A percentile compares a stretch with the other conserved stretches of the same genome.
Evolutionary conservation across 2,113 vertebrate genomes (phyloP).

Genomic region (Hucho hucho): DNA sequence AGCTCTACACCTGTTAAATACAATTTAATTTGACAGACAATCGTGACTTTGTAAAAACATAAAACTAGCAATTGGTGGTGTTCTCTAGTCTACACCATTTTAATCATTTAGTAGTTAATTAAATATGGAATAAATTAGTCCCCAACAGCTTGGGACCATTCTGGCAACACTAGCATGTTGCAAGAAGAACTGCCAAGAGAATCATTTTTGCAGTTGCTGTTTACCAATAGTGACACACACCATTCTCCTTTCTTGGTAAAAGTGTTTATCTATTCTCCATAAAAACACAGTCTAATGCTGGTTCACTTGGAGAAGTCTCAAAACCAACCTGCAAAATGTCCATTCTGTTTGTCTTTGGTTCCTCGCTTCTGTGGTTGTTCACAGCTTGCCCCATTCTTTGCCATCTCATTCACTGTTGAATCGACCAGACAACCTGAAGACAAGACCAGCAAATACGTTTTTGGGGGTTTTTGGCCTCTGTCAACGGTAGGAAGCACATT

Average conservation of each 20-base stretch:
- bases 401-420: slow-evolving; percentile 82
- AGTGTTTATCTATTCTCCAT: not conserved
- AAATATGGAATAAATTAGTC: no score
- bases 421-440: slow-evolving; percentile 35
- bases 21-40: no score
- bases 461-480: not conserved
- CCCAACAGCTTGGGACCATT: no score
- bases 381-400: slow-evolving; percentile 90
- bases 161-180: no score
- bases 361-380: slow-evolving; percentile 84
- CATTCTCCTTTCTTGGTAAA: not conserved
- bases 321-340: slow-evolving; percentile 84
- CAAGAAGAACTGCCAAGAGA: not conserved
- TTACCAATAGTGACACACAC: not conserved
- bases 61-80: not conserved
- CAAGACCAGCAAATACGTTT: not conserved
- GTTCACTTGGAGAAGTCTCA: not conserved
- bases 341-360: slow-evolving; percentile 88
- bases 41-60: not conserved
- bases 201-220: not conserved
- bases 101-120: no score
- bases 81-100: no score
- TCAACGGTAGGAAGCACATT: no score
- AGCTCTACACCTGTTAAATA: no score
- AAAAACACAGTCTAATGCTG: not conserved